Base-by-base conservation (phyloP, 1,140 invertebrate genomes). In the Lepidurus couesii region DNA sequence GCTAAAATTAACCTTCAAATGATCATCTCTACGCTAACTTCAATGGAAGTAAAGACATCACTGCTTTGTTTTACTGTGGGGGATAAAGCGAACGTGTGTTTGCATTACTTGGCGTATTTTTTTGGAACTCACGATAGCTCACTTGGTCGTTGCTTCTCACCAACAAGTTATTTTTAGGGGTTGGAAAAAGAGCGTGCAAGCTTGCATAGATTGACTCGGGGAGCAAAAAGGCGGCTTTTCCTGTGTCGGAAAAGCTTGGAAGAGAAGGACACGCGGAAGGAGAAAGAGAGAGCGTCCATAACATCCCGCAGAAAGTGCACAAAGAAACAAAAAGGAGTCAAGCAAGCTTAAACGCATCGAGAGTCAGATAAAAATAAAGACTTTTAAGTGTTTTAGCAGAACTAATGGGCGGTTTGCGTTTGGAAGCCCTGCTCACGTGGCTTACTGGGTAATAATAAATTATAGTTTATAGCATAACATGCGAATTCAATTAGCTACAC, bases 151-250 rank as follows among this genome's bases (percentile, higher is more conserved):
- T 21, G n/a, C 53, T 65, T 16, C 53, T 65, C 53, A 21, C 8
- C 53, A 21, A 65, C 53, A 65, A 65, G 53, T 65, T 65, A 65
- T 65, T n/a, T 65, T 65, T 65, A 65, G 53, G 53, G 53, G 21
- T 13, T 13, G 21, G 53, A 65, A 65, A 34, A 34, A 34, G 34
- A 34, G 34, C 34, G 34, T 34, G 34, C 34, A 34, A 34, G 34
- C 34, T 34, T 34, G 34, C 34, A 0, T 34, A 4, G 34, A 34
- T 34, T 34, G 34, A 34, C 34, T 34, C 34, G 34, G 34, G 34
- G 34, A 34, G 34, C 34, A 34, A 34, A 34, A 34, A 34, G 34
- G 34, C 34, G 34, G 34, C 34, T 34, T 34, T 34, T 34, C 34
- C 26, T 34, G 34, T 34, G 34, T 34, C 34, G 34, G 26, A 4